Evolutionary conservation across 2,113 vertebrate species (phyloP).

Genomic region (Prolemur simus): DNA sequence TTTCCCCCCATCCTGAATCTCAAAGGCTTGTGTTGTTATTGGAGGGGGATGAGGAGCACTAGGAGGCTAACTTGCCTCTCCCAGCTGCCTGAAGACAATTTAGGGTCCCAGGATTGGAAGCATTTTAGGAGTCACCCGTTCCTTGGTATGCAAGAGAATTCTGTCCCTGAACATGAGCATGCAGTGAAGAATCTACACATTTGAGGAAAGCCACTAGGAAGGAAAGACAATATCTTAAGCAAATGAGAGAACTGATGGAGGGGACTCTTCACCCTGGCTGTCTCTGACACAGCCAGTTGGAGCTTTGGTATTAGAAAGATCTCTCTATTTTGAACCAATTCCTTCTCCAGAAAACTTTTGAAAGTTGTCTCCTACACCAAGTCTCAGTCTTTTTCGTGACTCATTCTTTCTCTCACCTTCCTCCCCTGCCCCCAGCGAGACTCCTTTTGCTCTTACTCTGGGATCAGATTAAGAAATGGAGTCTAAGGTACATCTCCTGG

Average conservation of each 20-base stretch:
- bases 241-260: background rate
- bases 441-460: background rate
- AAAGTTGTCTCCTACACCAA: background rate
- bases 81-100: background rate
- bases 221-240: background rate
- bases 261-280: background rate
- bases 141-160: background rate
- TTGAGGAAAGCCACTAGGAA: background rate
- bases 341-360: background rate
- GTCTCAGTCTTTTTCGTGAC: background rate
- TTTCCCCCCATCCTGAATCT: constrained; percentile 47
- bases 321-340: background rate
- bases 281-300: background rate
- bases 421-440: background rate
- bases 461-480: background rate
- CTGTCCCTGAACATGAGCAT: background rate
- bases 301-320: background rate
- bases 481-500: background rate
- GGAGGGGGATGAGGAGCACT: background rate
- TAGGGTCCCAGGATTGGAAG: background rate
- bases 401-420: background rate
- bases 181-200: background rate
- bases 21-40: constrained; percentile 66
- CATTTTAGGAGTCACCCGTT: background rate
- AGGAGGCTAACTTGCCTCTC: background rate